These are phyloP conservation scores for Brachionus manjavacas DNA, from an alignment of 1,140 invertebrate species.

Conservation along the genomic window DNA sequence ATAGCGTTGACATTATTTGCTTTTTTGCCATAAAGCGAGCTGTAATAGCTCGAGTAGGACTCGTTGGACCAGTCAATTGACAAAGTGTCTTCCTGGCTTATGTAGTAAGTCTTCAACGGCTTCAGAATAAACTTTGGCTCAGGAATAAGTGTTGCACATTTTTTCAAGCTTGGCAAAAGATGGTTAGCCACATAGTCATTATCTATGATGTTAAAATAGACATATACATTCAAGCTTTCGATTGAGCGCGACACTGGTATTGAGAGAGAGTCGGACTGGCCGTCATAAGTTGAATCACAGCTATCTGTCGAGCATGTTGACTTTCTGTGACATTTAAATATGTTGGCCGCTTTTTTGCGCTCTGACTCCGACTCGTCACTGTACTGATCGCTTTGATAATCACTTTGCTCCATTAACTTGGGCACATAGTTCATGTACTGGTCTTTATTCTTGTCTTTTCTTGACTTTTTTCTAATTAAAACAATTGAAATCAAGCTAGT, in stretches of 20 bases:
- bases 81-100: background rate
- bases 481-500: background rate
- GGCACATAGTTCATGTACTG: constrained; percentile 8
- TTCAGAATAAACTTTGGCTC: constrained; percentile 3
- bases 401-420: background rate
- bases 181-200: constrained; percentile 15
- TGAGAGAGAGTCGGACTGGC: background rate
- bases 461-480: background rate
- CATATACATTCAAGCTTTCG: background rate
- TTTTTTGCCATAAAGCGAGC: background rate
- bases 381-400: background rate
- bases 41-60: constrained; percentile 14
- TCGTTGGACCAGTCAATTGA: background rate
- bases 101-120: background rate
- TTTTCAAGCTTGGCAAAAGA: background rate
- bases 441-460: background rate
- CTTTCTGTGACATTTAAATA: constrained; percentile 1
- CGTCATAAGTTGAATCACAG: constrained; percentile 12
- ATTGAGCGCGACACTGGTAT: background rate
- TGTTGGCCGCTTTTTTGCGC: background rate
- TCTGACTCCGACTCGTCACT: background rate
- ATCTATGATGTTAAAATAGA: constrained; percentile 18
- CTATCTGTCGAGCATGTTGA: constrained; percentile 2
- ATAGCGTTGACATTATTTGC: background rate
- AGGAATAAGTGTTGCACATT: background rate